A percentile compares a stretch with the other conserved stretches of the same genome.
phyloP scores from a whole-genome alignment of 2,113 vertebrate genomes.

The Pomatostomus ruficeps region DNA sequence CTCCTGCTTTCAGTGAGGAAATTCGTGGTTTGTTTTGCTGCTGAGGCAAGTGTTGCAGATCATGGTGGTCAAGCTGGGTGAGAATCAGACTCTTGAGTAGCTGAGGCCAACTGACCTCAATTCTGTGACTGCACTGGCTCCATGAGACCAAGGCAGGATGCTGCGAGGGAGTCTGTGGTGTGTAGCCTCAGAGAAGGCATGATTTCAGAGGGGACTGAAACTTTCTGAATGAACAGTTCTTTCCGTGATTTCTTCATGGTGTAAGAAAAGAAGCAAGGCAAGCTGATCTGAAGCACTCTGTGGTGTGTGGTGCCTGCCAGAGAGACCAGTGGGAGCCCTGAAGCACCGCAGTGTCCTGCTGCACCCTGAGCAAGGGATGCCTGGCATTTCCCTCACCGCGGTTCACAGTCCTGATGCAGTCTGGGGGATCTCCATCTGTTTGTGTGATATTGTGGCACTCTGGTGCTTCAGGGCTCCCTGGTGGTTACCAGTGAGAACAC shows the following conservation, averaged over 20 bases:
- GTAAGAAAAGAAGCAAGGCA: background rate
- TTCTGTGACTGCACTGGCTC: background rate
- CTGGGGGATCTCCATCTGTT: fast-evolving
- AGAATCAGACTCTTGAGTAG: background rate
- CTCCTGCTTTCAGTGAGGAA: background rate
- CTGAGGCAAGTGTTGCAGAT: background rate
- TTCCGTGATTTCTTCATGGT: fast-evolving
- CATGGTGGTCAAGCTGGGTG: fast-evolving
- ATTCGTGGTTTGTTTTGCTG: background rate
- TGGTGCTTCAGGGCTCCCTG: background rate
- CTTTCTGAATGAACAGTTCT: background rate
- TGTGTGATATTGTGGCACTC: background rate
- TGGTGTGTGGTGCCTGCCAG: background rate
- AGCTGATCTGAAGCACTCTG: background rate
- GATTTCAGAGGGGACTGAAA: background rate
- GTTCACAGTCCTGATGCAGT: background rate
- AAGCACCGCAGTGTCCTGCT: fast-evolving
- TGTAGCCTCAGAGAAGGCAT: background rate
- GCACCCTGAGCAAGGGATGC: background rate
- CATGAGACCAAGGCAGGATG: background rate
- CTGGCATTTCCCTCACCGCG: fast-evolving
- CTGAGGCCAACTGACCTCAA: background rate
- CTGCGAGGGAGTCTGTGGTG: fast-evolving
- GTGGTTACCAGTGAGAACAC: background rate
- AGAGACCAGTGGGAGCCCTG: background rate